Percentiles rank a stretch among this genome's conserved stretches.
These are phyloP conservation scores for Pocillopora grandis DNA, from an alignment of 92 coral and sea anemone species.

Conservation along the genomic window DNA sequence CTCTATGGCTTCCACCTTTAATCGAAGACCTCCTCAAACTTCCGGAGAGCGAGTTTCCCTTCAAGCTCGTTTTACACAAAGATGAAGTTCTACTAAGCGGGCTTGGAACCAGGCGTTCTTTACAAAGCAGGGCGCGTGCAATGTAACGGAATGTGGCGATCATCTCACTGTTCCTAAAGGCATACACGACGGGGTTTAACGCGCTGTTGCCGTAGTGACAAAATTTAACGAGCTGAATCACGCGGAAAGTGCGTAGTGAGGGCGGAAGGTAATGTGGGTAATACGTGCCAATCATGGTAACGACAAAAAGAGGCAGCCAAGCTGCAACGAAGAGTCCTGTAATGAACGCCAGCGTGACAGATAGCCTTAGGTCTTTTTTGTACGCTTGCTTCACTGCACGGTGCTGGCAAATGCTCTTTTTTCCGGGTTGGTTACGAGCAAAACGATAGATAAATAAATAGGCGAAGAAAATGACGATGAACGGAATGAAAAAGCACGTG, in stretches of 20 bases:
- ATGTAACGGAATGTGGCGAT: slow-evolving; percentile 55
- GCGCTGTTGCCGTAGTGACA: slow-evolving; percentile 95
- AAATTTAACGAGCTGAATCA: slow-evolving; percentile 81
- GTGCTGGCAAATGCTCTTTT: slow-evolving; percentile 4
- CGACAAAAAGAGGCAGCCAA: slow-evolving; percentile 84
- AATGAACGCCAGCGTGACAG: slow-evolving; percentile 77
- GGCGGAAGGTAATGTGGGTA: slow-evolving; percentile 50
- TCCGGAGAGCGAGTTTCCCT: neutral
- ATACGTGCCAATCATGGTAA: slow-evolving; percentile 73
- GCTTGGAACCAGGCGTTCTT: neutral
- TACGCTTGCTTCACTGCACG: slow-evolving; percentile 43
- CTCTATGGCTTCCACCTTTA: slow-evolving; percentile 6
- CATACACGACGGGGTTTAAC: slow-evolving; percentile 83
- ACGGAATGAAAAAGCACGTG: slow-evolving; percentile 70
- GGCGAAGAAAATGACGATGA: slow-evolving; percentile 59
- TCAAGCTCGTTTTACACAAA: neutral
- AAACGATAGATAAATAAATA: slow-evolving; percentile 59
- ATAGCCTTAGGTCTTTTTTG: slow-evolving; percentile 72
- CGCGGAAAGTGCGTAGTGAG: slow-evolving; percentile 47
- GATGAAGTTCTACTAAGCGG: neutral
- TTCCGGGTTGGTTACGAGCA: slow-evolving; percentile 50
- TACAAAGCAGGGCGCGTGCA: slow-evolving; percentile 42
- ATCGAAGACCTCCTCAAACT: slow-evolving; percentile 3
- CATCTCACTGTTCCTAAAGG: slow-evolving; percentile 76
- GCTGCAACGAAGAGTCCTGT: slow-evolving; percentile 77